A percentile compares a stretch with the other conserved stretches of the same genome.
phyloP scores from a whole-genome alignment of 2,888 invertebrate species.

The Polymixis lichenea region DNA sequence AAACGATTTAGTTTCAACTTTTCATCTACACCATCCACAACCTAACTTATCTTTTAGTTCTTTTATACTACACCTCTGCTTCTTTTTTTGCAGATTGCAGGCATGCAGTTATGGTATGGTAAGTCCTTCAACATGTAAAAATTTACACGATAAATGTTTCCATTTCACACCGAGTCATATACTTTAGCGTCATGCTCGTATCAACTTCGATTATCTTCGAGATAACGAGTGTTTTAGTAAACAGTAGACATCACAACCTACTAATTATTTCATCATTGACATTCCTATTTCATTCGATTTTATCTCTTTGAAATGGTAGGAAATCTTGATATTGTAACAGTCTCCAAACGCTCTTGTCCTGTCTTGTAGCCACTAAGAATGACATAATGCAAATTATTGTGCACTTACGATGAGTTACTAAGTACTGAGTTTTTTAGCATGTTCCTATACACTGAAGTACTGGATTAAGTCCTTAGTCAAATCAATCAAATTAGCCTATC shows the following conservation, averaged over 20 bases:
- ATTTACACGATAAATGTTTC: conserved; percentile 7
- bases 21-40: no score
- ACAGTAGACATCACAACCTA: conserved; percentile 11
- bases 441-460: not conserved
- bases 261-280: conserved; percentile 8
- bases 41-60: no score
- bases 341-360: not conserved
- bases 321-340: not conserved
- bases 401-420: not conserved
- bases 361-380: not conserved
- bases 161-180: not conserved
- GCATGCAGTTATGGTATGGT: not conserved
- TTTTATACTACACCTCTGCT: not conserved
- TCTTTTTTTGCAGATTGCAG: not conserved
- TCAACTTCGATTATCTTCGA: conserved; percentile 16
- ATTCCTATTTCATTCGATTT: not conserved
- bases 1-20: no score
- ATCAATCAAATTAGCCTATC: no score
- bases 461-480: not conserved
- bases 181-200: not conserved
- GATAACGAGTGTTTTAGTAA: conserved; percentile 19
- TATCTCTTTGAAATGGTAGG: not conserved
- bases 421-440: no score
- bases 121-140: not conserved
- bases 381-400: not conserved